Evolutionary conservation across 1,140 invertebrate species (phyloP), one percentile per base, ranked within the genome.

Genomic region (Phthorimaea operculella): DNA sequence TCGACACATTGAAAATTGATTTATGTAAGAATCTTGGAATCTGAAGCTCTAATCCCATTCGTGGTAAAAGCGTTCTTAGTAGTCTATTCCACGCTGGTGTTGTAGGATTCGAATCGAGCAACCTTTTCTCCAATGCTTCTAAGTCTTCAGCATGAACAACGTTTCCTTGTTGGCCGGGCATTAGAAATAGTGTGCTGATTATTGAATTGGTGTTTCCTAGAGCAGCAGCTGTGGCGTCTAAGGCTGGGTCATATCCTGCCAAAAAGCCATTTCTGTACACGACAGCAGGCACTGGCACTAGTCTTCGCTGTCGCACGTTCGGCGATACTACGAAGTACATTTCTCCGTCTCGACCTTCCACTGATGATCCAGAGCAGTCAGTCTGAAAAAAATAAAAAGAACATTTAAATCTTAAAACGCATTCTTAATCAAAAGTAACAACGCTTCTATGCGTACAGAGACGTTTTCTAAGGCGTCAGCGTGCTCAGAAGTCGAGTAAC

Each of bases 291-390:
- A 95, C 91, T 0, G 92, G 93, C 1, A 96, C 89, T 1, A 96
- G 77, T 49, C 93, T 89, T 14, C 94, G 85, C 75, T 94, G 92
- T 34, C 92, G 87, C 0, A 93, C 90, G 0, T 91, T 91, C 0
- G 93, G 93, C 15, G 91, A 89, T 0, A 94, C 92, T 5, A 93
- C 92, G 67, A 95, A 95, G 72, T 94, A 94, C 86, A 95, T 89
- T 76, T 94, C 93, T 1, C 93, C 93, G 64, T 95, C 93, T 49
- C 92, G 81, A 6, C 92, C 90, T 36, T 90, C 87, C 8, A 89
- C 90, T 1, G 92, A 92, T 6, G 90, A 90, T 36, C 83, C 81
- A 0, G 87, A 85, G 75, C 93, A 95, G 59, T 94, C 92, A 4
- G 92, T 94, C 89, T 93, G 87, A 55, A 88, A 88, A 15, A 34